Conservation (phyloP, 1,140 invertebrate species). For the Zaprionus ghesquierei region DNA sequence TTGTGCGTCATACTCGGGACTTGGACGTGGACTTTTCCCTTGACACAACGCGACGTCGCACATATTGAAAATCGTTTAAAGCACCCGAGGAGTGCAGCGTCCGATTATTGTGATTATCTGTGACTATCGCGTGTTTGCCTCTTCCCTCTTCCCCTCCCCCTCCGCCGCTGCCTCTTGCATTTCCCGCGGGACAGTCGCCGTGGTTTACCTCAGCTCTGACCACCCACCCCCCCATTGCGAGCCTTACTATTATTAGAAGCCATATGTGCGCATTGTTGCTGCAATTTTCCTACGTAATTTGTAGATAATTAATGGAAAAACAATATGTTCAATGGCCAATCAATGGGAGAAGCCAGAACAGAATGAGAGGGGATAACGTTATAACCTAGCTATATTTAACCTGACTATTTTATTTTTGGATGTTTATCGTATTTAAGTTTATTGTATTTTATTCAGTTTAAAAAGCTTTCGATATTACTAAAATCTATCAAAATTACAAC, state of each 20-base stretch:
- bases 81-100: constrained; percentile 69
- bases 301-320: constrained; percentile 73
- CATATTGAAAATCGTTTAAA: constrained; percentile 79
- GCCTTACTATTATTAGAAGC: constrained; percentile 45
- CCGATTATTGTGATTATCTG: constrained; percentile 78
- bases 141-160: background rate
- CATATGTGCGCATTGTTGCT: constrained; percentile 66
- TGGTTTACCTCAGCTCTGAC: constrained; percentile 19
- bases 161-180: constrained; percentile 26
- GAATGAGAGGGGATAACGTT: no score
- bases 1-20: constrained; percentile 62
- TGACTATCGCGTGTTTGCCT: constrained; percentile 57
- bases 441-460: no score
- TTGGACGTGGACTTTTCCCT: constrained; percentile 35
- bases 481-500: no score
- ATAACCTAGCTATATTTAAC: background rate
- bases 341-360: constrained; percentile 26
- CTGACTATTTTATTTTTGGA: background rate
- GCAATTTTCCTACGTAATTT: constrained; percentile 50
- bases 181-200: constrained; percentile 62
- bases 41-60: constrained; percentile 8
- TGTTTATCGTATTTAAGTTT: background rate
- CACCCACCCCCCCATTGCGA: background rate
- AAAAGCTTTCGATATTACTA: no score
- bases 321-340: constrained; percentile 69